Base-by-base conservation (phyloP, 2,797 vertebrate genomes). In the Todus mexicanus region DNA sequence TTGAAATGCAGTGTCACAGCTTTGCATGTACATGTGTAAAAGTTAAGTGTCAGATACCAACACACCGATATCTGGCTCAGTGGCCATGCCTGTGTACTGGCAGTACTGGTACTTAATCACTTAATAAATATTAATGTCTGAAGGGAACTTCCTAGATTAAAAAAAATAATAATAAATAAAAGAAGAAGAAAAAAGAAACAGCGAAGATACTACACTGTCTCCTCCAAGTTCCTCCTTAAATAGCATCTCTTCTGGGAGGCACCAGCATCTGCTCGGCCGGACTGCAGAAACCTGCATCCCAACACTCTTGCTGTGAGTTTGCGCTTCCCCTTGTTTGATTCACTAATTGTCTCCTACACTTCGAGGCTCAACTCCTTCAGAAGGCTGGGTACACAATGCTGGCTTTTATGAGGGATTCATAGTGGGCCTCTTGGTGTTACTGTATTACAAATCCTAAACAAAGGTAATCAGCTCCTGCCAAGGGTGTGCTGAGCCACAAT, bases 221-320 rank as follows among this genome's bases (percentile, higher is more conserved):
- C 50, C 42, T 64, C n/a, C 11, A 42, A 27, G 38, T 6, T 57
- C 72, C 38, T 73, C 47, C 76, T 37, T 5, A 19, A 86, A 60
- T n/a, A 4, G 43, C 73, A 11, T 8, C 48, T 69, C 63, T 75
- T 5, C 50, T 43, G 70, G 57, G 42, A 63, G 48, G 63, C 51
- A 50, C 18, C 72, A 45, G 64, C 35, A 23, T 51, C 60, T 26
- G 2, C 10, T 12, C 6, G 1, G 4, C 31, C 1, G 29, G 47
- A 3, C 15, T 5, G 50, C 86, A 66, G 81, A 3, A 60, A 1
- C 53, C 13, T 1, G 4, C 54, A 12, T 9, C 60, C 63, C 1
- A 4, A 27, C 25, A 2, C 26, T 12, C 66, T 33, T 4, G 0
- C 31, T 22, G 23, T 57, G 47, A 27, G 12, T 4, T 3, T 15